Evolutionary conservation across 37 sponge, comb jelly and placozoan genomes (phyloP).

Genomic region (Spongilla lacustris): DNA sequence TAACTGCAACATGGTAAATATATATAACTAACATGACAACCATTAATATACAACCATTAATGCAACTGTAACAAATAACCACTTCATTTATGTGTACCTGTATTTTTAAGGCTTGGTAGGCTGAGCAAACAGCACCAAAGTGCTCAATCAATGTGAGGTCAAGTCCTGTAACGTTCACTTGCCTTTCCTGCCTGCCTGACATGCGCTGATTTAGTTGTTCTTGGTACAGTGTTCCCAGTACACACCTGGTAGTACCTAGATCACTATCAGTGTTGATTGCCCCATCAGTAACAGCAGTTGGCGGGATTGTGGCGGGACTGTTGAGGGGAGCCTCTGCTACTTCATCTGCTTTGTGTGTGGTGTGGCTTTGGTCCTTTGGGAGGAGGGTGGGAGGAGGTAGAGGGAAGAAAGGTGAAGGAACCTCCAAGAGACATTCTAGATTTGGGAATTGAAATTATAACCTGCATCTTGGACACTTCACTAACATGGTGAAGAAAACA

Average conservation of each 20-base stretch:
- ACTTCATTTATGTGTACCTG: conserved; percentile 41
- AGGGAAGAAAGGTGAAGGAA: too few relatives aligned
- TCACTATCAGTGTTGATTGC: too few relatives aligned
- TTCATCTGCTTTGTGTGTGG: too few relatives aligned
- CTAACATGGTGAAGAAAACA: too few relatives aligned
- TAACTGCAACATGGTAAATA: too few relatives aligned
- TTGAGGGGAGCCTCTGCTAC: not conserved
- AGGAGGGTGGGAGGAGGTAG: not conserved
- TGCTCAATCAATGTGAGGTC: conserved; percentile 64
- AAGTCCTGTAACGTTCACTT: conserved; percentile 60
- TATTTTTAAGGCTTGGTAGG: conserved; percentile 88
- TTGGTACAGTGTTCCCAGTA: conserved; percentile 57
- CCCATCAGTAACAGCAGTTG: not conserved
- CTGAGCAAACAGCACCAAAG: conserved; percentile 82
- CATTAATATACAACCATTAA: too few relatives aligned
- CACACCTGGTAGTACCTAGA: conserved; percentile 8
- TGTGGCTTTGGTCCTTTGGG: not conserved
- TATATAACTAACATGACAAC: too few relatives aligned
- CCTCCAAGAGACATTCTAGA: too few relatives aligned
- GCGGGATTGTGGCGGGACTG: not conserved
- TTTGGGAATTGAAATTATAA: too few relatives aligned
- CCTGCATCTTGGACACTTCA: too few relatives aligned
- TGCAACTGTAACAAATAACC: not conserved
- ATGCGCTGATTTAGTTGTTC: conserved; percentile 47
- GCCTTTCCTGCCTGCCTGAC: conserved; percentile 65